These are phyloP conservation scores for Armadillidium nasatum DNA, from an alignment of 1,140 invertebrate species.

Conservation along the genomic window DNA sequence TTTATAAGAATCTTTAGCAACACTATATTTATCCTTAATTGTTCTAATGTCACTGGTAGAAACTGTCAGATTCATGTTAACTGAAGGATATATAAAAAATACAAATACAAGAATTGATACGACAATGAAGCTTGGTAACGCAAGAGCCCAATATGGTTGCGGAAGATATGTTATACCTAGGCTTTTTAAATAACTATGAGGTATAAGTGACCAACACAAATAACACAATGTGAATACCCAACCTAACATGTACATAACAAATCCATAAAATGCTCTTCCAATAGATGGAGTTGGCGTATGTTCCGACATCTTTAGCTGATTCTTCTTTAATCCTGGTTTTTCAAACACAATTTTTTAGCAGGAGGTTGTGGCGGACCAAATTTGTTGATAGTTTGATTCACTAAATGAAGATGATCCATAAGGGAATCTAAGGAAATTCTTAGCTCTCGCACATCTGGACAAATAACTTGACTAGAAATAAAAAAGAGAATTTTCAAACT, in stretches of 20 bases:
- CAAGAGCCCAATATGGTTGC: conserved; percentile 40
- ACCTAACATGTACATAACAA: conserved; percentile 39
- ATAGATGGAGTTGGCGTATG: conserved; percentile 39
- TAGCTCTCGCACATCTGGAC: conserved; percentile 24
- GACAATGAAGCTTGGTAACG: conserved; percentile 39
- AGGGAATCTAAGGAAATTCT: conserved; percentile 19
- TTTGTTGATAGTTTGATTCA: conserved; percentile 13
- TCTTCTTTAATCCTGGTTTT: not conserved
- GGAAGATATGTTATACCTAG: conserved; percentile 41
- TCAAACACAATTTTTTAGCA: conserved; percentile 12
- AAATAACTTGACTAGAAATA: not conserved
- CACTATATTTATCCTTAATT: conserved; percentile 28
- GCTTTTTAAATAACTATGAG: conserved; percentile 34
- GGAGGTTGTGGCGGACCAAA: conserved; percentile 24
- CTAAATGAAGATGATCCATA: conserved; percentile 19
- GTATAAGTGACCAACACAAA: conserved; percentile 39
- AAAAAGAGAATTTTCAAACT: not conserved
- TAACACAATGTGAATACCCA: conserved; percentile 37
- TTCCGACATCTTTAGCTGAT: conserved; percentile 23
- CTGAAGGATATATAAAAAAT: conserved; percentile 37
- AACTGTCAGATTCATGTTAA: conserved; percentile 34
- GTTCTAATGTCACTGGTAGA: conserved; percentile 38
- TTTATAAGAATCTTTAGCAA: not conserved
- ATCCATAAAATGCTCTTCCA: conserved; percentile 41
- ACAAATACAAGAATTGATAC: conserved; percentile 35